Evolutionary conservation across 1,140 invertebrate genomes (phyloP), one percentile per base, ranked within the genome.

Genomic region (Drosophila rufa): DNA sequence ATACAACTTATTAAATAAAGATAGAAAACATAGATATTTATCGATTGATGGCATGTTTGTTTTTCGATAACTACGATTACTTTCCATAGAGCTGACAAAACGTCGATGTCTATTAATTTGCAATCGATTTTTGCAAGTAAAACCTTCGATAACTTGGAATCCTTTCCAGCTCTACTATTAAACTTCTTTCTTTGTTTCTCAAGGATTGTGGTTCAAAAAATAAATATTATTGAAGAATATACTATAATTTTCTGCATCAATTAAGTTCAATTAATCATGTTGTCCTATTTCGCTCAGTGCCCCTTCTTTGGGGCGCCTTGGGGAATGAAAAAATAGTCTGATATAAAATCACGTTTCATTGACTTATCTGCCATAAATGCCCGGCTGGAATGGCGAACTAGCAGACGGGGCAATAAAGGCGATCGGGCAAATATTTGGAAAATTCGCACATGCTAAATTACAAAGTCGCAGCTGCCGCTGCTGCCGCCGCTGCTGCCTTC

Each of bases 271-370:
- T 43, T 17, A 43, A n/a, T 9, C 17, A 43, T 3, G 17, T 2
- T 9, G 5, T 43, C n/a, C 33, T 22, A 55, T 59, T 46, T 59
- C 17, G n/a, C 27, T 19, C 9, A 30, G 57, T 60, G 57, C 57
- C 12, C n/a, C 11, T 48, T 51, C n/a, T 12, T 9, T 36, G 17
- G 33, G 19, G 15, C 36, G 17, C 58, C 43, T 51, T 56, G 50
- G 17, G 38, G 12, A 19, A 33, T 45, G 14, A 25, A 12, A 40
- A 33, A 15, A 17, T 33, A 45, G 48, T 42, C 61, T n/a, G 61
- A 43, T 45, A 45, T 70, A 67, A 55, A 67, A 70, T 70, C 67
- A 70, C 67, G 67, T 68, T 55, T 55, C 62, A 70, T 70, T 55
- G 27, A 68, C 48, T 68, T 67, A 38, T 69, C 61, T 50, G 38